Evolutionary conservation across 2,888 invertebrate species (phyloP).

Genomic region (Suillia variegata): DNA sequence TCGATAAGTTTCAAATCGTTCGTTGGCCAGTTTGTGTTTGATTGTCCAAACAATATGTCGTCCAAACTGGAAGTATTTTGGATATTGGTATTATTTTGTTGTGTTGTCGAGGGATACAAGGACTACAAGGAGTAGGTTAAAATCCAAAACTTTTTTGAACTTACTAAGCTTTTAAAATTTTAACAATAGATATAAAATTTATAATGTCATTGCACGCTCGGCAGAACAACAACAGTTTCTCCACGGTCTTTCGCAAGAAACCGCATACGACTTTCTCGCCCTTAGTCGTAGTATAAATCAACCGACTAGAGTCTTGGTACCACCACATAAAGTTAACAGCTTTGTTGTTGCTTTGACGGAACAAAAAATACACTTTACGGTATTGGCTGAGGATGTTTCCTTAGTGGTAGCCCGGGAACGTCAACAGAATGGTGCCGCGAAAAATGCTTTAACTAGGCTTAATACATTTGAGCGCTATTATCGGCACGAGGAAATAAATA

Average conservation of each 20-base stretch:
- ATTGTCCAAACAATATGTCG: too few relatives aligned
- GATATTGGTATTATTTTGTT: not conserved
- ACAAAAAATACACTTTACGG: constrained; percentile 5
- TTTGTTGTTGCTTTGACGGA: not conserved
- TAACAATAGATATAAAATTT: constrained; percentile 33
- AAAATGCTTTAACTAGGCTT: constrained; percentile 23
- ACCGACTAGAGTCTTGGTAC: constrained; percentile 35
- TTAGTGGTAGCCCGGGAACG: constrained; percentile 32
- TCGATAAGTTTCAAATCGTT: too few relatives aligned
- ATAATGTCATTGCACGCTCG: constrained; percentile 21
- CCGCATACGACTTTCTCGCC: constrained; percentile 24
- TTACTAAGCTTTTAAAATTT: too few relatives aligned
- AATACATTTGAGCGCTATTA: constrained; percentile 39
- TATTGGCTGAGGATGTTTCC: constrained; percentile 39
- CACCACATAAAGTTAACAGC: constrained; percentile 26
- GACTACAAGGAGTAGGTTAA: constrained; percentile 34
- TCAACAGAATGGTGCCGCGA: constrained; percentile 27
- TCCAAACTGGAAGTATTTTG: too few relatives aligned
- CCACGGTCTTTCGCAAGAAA: constrained; percentile 19
- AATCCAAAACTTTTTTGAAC: not conserved
- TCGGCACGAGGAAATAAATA: constrained; percentile 60
- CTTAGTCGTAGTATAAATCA: constrained; percentile 15
- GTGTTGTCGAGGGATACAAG: constrained; percentile 21
- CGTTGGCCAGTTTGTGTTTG: too few relatives aligned
- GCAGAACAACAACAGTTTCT: constrained; percentile 17